A percentile compares a stretch with the other conserved stretches of the same genome.
Conservation (phyloP, 2,888 invertebrate species). For the Scaptodrosophila latifasciaeformis region DNA sequence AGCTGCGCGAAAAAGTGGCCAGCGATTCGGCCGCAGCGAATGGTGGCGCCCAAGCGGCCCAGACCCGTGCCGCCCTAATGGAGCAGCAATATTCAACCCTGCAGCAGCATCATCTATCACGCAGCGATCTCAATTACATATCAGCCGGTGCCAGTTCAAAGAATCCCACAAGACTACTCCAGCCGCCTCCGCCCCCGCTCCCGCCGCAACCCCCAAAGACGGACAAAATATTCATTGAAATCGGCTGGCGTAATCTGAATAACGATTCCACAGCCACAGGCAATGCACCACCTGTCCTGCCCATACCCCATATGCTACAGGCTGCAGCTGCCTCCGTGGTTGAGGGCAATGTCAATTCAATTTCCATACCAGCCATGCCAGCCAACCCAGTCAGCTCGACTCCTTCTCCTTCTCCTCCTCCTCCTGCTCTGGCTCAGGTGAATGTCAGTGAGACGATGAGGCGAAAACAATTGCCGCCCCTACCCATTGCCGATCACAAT, state of each 20-base stretch:
- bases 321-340: conserved; percentile 62
- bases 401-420: conserved; percentile 5
- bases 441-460: background rate
- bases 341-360: conserved; percentile 71
- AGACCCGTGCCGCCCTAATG: conserved; percentile 70
- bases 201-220: too few relatives aligned
- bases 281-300: conserved; percentile 23
- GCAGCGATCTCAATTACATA: conserved; percentile 70
- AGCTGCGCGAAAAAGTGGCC: conserved; percentile 73
- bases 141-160: conserved; percentile 71
- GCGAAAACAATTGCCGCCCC: conserved; percentile 3
- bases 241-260: conserved; percentile 63
- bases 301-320: conserved; percentile 47
- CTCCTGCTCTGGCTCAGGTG: background rate
- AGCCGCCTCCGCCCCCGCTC: too few relatives aligned
- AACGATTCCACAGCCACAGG: conserved; percentile 24
- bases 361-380: conserved; percentile 65
- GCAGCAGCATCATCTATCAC: conserved; percentile 71
- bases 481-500: conserved; percentile 68
- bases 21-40: conserved; percentile 73
- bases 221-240: conserved; percentile 73
- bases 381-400: conserved; percentile 12
- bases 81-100: conserved; percentile 71
- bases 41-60: conserved; percentile 71
- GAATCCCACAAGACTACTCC: too few relatives aligned